These are phyloP conservation scores for Hybos culiciformis DNA, from an alignment of 2,888 invertebrate species.

Conservation along the genomic window DNA sequence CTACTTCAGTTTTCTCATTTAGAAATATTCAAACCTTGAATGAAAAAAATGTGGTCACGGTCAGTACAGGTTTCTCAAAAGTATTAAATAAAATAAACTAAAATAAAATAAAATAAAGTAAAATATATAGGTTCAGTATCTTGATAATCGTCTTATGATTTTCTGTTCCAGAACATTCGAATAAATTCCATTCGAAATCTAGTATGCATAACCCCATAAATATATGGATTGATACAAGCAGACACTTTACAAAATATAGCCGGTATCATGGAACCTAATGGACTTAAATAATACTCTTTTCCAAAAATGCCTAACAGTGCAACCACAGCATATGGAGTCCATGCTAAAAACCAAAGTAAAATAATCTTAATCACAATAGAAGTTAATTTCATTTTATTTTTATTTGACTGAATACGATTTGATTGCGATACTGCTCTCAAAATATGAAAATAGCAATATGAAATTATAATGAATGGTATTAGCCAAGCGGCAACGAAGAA, in stretches of 20 bases:
- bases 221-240: slow-evolving; percentile 67
- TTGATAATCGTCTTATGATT: no score
- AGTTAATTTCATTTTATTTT: slow-evolving; percentile 53
- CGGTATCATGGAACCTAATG: slow-evolving; percentile 59
- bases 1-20: no score
- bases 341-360: slow-evolving; percentile 60
- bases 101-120: no score
- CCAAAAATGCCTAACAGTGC: slow-evolving; percentile 60
- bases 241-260: slow-evolving; percentile 70
- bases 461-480: slow-evolving; percentile 54
- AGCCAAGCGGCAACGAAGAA: slow-evolving; percentile 67
- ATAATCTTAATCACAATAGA: slow-evolving; percentile 55
- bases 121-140: no score
- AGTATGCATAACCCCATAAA: slow-evolving; percentile 68
- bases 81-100: no score
- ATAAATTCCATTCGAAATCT: slow-evolving; percentile 48
- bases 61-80: no score
- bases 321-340: slow-evolving; percentile 70
- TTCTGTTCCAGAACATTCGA: slow-evolving; percentile 26
- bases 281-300: slow-evolving; percentile 48
- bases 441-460: slow-evolving; percentile 60
- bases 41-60: no score
- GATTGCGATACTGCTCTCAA: slow-evolving; percentile 47
- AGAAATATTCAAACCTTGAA: no score
- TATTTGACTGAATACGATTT: slow-evolving; percentile 41